Conservation (phyloP, 2,797 vertebrate species). For the Pseudomugil gertrudae region DNA sequence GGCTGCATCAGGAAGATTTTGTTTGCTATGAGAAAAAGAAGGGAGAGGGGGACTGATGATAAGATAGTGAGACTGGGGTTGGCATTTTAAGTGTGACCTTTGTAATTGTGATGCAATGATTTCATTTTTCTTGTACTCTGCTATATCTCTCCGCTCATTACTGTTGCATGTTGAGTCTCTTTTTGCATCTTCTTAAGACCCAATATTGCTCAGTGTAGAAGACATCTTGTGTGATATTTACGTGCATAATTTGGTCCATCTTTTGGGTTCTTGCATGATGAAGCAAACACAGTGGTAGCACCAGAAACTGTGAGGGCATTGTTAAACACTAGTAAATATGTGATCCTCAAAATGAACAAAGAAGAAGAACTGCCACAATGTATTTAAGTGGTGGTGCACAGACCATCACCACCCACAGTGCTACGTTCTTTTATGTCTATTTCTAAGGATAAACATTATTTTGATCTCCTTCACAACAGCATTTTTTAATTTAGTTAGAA, state of each 20-base stretch:
- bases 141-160: slow-evolving; percentile 52
- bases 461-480: too few species aligned
- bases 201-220: not conserved
- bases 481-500: too few species aligned
- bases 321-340: too few species aligned
- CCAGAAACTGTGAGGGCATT: too few species aligned
- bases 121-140: slow-evolving; percentile 40
- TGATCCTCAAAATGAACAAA: too few species aligned
- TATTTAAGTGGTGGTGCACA: too few species aligned
- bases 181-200: slow-evolving; percentile 20
- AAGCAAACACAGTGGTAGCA: too few species aligned
- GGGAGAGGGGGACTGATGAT: slow-evolving; percentile 11
- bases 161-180: slow-evolving; percentile 40
- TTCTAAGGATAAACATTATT: too few species aligned
- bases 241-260: not conserved
- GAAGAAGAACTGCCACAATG: too few species aligned
- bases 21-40: not conserved
- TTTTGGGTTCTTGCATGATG: not conserved
- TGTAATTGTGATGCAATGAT: slow-evolving; percentile 54
- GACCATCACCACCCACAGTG: too few species aligned
- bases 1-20: slow-evolving; percentile 17
- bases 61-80: slow-evolving; percentile 21
- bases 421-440: too few species aligned
- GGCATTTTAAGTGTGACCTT: slow-evolving; percentile 55
- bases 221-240: not conserved